Evolutionary conservation across 2,797 vertebrate species (phyloP), one percentile per base, ranked within the genome.

Genomic region (Anguilla marmorata): DNA sequence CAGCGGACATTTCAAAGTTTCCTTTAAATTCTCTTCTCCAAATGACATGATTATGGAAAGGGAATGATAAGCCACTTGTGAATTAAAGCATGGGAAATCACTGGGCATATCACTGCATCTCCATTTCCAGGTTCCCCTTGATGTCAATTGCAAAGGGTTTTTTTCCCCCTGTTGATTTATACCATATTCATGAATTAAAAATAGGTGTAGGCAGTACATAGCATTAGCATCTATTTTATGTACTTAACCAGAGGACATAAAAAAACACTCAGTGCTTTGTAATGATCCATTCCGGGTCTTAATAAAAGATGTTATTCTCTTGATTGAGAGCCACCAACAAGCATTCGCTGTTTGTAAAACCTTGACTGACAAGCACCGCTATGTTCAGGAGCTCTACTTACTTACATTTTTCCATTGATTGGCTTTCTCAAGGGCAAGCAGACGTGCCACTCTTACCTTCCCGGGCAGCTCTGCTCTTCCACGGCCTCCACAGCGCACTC

Each of bases 401-500:
- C 74, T 16, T 79, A 3, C 37, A 16, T 21, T 45, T 19, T 2
- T 16, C 19, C 45, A 5, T 21, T 41, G 33, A 41, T 16, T 58
- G 14, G 56, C 41, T 83, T n/a, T 72, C 74, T 79, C 74, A 21
- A 79, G 37, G 74, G 33, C 19, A 5, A 45, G 19, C 14, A 5
- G 30, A 41, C 66, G 19, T 45, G 24, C 83, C 24, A 54, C 37
- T 14, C 16, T 85, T 33, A 97, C 98, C 96, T 96, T 88, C 95
- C 96, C 86, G 95, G 94, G 41, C 92, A 92, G 54, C 95, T 97
- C 94, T 97, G 97, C 90, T 98, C 96, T 79, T 98, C 96, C 0
- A 95, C 97, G 5, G 96, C 97, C 91, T 97, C 97, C 96, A 97
- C 96, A 16, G 97, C 97, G 60, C 97, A 97, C 91, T 98, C 97